phyloP scores from a whole-genome alignment of 2,797 vertebrate species.

The Tragopan temminckii region DNA sequence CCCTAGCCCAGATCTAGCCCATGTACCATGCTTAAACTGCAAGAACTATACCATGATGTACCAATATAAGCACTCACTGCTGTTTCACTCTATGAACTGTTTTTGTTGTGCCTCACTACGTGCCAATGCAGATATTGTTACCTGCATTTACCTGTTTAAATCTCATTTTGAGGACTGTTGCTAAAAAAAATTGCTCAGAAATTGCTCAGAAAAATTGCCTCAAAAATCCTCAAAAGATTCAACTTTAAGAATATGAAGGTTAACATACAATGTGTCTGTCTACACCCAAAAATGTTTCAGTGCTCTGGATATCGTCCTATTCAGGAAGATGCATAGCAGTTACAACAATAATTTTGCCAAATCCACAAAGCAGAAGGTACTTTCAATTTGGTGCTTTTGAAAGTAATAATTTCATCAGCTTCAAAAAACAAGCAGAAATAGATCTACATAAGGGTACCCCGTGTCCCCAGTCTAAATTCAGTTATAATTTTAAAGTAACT shows the following conservation, averaged over 20 bases:
- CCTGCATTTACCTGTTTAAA: background rate
- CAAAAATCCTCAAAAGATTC: background rate
- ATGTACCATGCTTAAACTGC: too few relatives aligned
- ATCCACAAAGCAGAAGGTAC: background rate
- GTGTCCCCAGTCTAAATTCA: background rate
- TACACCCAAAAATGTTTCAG: background rate
- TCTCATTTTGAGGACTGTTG: background rate
- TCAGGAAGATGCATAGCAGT: background rate
- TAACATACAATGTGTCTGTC: background rate
- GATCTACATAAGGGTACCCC: background rate
- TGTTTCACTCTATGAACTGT: background rate
- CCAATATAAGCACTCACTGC: too few relatives aligned
- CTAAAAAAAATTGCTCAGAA: too few relatives aligned
- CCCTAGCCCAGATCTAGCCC: background rate
- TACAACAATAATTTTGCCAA: background rate
- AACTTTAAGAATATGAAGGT: background rate
- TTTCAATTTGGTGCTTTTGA: background rate
- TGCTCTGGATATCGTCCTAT: background rate
- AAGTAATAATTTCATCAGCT: background rate
- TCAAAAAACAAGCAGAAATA: background rate
- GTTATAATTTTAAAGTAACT: background rate
- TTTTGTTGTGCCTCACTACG: background rate
- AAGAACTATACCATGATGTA: too few relatives aligned
- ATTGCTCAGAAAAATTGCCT: too few relatives aligned
- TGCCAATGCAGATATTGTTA: background rate